Base-by-base conservation (phyloP, 2,797 vertebrate species). In the Nannoperca obscura region DNA sequence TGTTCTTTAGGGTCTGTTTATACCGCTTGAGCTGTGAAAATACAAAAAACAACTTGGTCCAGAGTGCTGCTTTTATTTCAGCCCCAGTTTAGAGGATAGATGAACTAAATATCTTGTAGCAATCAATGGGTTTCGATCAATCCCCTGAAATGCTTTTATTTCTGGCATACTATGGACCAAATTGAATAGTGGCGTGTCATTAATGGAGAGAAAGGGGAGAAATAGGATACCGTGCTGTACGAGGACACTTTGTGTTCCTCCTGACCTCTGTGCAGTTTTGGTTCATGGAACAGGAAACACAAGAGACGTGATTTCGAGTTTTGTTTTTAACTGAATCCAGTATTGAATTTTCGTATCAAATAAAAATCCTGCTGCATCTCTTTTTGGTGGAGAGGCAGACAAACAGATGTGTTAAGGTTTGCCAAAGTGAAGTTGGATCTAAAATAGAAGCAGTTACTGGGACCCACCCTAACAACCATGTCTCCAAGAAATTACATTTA, bases 91-190 rank as follows among this genome's bases (percentile, higher is more conserved):
- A 90, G 85, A 86, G 74, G 74, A 88, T 71, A 76, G 82, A 86
- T 84, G 73, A 78, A 86, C 75, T 50, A 74, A 91, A 91, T 89
- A 89, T 91, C 85, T 86, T 53, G 78, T 80, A 52, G 76, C 77
- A 80, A 91, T 93, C 88, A 74, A 89, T 87, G 73, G 10, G 4
- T 64, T 88, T 88, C 14, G 88, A 93, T 90, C 70, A 54, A 36
- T 69, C 77, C 75, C 36, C 71, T 74, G 71, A 80, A 83, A 88
- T 70, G 77, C 77, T 83, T 91, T 88, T 67, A 86, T 85, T 90
- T 83, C 71, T 59, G 61, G 52, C 52, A 4, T 27, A 32, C 58
- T 44, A 42, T 76, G 50, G 72, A 65, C 61, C 24, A 27, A 66
- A 65, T 44, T 59, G 72, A 70, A 71, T 68, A 80, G 46, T 19